phyloP scores from a whole-genome alignment of 2,113 vertebrate genomes.

The Pygoscelis adeliae region DNA sequence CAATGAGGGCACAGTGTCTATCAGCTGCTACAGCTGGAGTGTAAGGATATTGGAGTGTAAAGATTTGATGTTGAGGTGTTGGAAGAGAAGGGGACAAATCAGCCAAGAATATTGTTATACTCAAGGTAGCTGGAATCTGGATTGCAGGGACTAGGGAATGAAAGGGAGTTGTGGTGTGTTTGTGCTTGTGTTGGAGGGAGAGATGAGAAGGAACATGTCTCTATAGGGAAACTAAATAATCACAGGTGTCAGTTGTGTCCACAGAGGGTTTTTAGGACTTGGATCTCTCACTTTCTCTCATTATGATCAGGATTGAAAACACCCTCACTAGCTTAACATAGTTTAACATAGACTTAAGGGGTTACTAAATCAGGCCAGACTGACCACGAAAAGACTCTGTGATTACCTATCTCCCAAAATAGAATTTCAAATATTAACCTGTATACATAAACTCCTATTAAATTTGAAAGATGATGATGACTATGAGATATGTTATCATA shows the following conservation, averaged over 20 bases:
- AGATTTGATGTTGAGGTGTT: neutral
- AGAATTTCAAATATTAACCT: neutral
- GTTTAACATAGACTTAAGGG: neutral
- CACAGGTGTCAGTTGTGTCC: neutral
- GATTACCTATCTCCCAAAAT: neutral
- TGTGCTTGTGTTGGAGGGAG: neutral
- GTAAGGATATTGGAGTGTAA: neutral
- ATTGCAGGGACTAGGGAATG: neutral
- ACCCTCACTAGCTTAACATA: no score
- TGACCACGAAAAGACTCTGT: neutral
- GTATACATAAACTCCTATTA: neutral
- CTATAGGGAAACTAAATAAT: neutral
- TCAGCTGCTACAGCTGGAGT: neutral
- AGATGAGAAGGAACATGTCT: neutral
- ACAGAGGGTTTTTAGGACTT: neutral
- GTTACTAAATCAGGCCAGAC: neutral
- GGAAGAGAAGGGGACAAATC: neutral
- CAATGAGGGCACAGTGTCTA: neutral
- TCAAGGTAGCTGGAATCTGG: neutral
- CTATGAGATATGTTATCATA: neutral
- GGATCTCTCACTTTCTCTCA: neutral
- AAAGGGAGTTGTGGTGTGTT: neutral
- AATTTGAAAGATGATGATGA: neutral
- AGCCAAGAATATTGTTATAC: neutral
- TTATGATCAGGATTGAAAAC: neutral